Percentiles rank a stretch among this genome's conserved stretches.
phyloP scores from a whole-genome alignment of 35 echinoderm and acorn worm species.

The Anneissia japonica region DNA sequence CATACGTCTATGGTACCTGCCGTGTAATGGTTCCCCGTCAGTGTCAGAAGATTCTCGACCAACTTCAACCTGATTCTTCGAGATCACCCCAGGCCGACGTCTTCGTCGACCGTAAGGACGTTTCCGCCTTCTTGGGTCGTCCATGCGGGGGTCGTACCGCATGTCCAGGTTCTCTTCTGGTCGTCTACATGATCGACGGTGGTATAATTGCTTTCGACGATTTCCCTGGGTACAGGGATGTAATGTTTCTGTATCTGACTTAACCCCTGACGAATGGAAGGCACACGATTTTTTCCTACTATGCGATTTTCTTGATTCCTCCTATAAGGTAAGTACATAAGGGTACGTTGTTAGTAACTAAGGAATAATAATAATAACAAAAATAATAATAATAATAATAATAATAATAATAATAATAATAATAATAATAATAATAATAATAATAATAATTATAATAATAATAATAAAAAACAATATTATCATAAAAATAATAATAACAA shows the following conservation, averaged over 20 bases:
- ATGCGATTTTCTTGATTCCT: background rate
- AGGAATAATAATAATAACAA: no score
- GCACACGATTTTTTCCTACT: background rate
- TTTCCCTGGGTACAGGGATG: background rate
- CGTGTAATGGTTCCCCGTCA: background rate
- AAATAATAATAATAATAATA: no score
- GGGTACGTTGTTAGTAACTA: no score
- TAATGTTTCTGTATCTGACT: background rate
- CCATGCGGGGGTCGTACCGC: background rate
- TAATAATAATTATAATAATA: no score
- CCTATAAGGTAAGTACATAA: background rate
- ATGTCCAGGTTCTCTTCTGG: background rate
- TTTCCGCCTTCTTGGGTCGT: background rate
- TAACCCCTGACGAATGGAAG: background rate
- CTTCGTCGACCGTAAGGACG: background rate
- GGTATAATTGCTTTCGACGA: background rate
- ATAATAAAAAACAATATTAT: no score
- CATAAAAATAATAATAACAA: no score
- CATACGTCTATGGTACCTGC: background rate
- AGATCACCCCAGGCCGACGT: background rate
- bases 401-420: no score
- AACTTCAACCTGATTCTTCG: background rate
- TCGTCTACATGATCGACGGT: background rate
- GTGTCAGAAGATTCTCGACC: background rate
- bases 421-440: no score